phyloP scores from a whole-genome alignment of 1,140 invertebrate species.

The Coptotermes formosanus region DNA sequence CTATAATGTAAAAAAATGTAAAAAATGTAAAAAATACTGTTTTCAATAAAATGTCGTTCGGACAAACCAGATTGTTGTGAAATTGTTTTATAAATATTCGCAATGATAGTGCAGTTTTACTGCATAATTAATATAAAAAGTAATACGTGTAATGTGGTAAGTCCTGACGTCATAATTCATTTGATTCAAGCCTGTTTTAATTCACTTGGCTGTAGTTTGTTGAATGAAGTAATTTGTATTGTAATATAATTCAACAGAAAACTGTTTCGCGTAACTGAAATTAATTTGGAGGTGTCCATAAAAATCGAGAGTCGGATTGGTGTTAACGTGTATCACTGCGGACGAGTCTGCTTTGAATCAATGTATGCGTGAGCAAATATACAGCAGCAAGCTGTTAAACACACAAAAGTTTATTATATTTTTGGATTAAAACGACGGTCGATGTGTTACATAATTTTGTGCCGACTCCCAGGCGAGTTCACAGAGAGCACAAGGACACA shows the following conservation, averaged over 20 bases:
- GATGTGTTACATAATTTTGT: background rate
- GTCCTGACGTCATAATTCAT: background rate
- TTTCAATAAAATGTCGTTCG: too few species aligned
- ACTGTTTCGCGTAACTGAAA: background rate
- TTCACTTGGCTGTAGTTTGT: background rate
- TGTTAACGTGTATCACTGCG: background rate
- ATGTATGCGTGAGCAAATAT: background rate
- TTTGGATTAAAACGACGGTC: background rate
- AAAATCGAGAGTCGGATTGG: background rate
- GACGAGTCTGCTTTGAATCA: background rate
- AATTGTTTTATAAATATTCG: too few species aligned
- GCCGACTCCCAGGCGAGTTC: background rate
- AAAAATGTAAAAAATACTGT: too few species aligned
- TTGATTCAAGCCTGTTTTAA: background rate
- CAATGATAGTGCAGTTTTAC: too few species aligned
- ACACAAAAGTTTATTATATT: background rate
- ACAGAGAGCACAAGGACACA: too few species aligned
- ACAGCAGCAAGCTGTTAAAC: background rate
- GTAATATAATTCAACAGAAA: slow-evolving; percentile 1
- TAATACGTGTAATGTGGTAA: background rate
- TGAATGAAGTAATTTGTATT: background rate
- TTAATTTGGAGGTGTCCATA: slow-evolving; percentile 2
- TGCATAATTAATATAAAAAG: too few species aligned
- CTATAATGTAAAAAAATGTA: too few species aligned
- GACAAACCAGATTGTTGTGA: too few species aligned